Percentiles rank a stretch among this genome's conserved stretches.
Conservation (phyloP, 2,888 invertebrate species). For the Epinotia brunnichana region DNA sequence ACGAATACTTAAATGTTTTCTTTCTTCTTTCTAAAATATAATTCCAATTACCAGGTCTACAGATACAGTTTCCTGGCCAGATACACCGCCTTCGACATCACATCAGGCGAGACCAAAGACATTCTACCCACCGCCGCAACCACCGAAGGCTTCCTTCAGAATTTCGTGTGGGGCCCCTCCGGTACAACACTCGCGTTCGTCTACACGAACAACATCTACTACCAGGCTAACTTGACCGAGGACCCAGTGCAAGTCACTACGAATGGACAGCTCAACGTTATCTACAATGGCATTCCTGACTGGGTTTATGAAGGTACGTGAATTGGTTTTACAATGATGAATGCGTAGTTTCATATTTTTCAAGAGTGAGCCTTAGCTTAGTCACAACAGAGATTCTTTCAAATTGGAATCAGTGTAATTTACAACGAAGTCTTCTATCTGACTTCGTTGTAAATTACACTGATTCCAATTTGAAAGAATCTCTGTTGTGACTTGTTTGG, state of each 20-base stretch:
- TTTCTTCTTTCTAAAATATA: background rate
- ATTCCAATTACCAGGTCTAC: conserved; percentile 84
- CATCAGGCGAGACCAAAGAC: conserved; percentile 70
- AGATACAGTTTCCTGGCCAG: conserved; percentile 91
- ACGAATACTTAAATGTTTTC: too few species aligned
- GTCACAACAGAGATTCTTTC: too few species aligned
- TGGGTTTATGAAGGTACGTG: conserved; percentile 96
- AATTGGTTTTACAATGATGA: background rate
- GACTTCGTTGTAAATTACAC: too few species aligned
- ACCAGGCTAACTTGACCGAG: conserved; percentile 82
- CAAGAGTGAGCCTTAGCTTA: too few species aligned
- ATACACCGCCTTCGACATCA: conserved; percentile 87
- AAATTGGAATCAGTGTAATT: too few species aligned
- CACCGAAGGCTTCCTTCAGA: conserved; percentile 84
- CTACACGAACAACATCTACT: conserved; percentile 89
- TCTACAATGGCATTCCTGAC: conserved; percentile 95
- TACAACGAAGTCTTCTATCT: too few species aligned
- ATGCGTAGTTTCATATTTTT: too few species aligned
- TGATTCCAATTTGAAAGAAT: too few species aligned
- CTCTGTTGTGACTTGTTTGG: too few species aligned
- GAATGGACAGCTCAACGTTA: conserved; percentile 83
- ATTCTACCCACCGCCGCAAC: conserved; percentile 58
- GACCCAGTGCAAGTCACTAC: conserved; percentile 84
- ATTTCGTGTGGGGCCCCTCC: conserved; percentile 90
- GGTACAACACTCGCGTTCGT: conserved; percentile 90